Evolutionary conservation across 2,888 invertebrate genomes (phyloP).

Genomic region (Cosmopolites sordidus): DNA sequence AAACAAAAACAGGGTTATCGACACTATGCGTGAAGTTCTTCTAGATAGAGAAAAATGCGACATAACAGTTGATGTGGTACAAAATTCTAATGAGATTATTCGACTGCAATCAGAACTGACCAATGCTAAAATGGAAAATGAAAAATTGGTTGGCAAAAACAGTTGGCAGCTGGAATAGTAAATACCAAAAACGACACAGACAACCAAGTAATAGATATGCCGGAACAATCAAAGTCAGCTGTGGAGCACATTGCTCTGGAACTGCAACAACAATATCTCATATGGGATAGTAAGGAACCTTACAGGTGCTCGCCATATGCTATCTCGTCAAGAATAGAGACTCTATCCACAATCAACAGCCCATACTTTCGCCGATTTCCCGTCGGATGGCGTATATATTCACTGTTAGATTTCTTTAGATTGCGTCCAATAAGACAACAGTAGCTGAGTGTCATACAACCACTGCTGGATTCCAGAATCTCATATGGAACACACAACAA

Average conservation of each 20-base stretch:
- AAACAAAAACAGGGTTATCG: constrained; percentile 29
- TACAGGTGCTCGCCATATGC: constrained; percentile 25
- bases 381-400: too few relatives aligned
- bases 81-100: constrained; percentile 26
- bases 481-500: too few relatives aligned
- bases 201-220: constrained; percentile 38
- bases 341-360: too few relatives aligned
- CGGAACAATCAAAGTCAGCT: constrained; percentile 41
- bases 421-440: too few relatives aligned
- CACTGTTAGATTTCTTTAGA: too few relatives aligned
- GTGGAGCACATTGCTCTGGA: constrained; percentile 40
- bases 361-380: too few relatives aligned
- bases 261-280: constrained; percentile 36
- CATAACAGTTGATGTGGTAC: neutral
- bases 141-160: constrained; percentile 24
- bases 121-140: constrained; percentile 17
- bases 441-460: too few relatives aligned
- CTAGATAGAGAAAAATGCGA: constrained; percentile 27
- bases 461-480: neutral
- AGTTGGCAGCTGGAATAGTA: constrained; percentile 19
- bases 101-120: constrained; percentile 22
- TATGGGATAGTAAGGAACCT: constrained; percentile 32
- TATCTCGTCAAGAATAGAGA: too few relatives aligned
- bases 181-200: constrained; percentile 33
- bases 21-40: constrained; percentile 29